Evolutionary conservation across 2,113 vertebrate genomes (phyloP), one percentile per base, ranked within the genome.

Genomic region (Lanius collurio): DNA sequence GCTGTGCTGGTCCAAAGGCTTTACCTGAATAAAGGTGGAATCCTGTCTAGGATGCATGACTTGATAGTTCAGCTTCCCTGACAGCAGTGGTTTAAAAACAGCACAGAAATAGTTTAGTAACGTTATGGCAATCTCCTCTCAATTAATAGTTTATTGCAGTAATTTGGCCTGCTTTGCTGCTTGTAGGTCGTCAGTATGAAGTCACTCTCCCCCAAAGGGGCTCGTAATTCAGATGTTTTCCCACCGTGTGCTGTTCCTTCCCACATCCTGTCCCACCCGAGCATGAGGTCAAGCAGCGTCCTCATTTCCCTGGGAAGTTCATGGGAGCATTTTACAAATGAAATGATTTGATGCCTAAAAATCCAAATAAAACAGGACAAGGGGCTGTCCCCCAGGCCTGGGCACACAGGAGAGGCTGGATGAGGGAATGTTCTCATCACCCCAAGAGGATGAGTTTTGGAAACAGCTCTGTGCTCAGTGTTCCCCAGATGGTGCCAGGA

Each of bases 211-310:
- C 69, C 19, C n/a, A 80, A 77, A 90, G 39, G 50, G 65, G n/a
- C 33, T 83, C 1, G 0, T 88, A 80, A 80, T n/a, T 79, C 68
- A 62, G 50, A 74, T n/a, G 39, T 52, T 88, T 96, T 93, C 93
- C 78, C 68, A 90, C 7, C 0, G 1, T 42, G 30, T 0, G 0
- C 7, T 5, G 3, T 57, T 93, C 26, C 14, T 73, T 21, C 67
- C 42, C 17, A 49, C 21, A 63, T 87, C 90, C 92, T 37, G 15
- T 93, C 75, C 70, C 63, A 77, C 55, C 63, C 6, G 0, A 81
- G 13, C 0, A 0, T 15, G 59, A 86, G 86, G 79, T 41, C 65
- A 73, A 88, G 37, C n/a, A 77, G 46, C 0, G 0, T 64, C 63
- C 57, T 49, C 33, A 24, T 83, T 88, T 84, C 81, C 62, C 57